phyloP scores from a whole-genome alignment of 2,113 vertebrate species.

The Hippolais icterina region DNA sequence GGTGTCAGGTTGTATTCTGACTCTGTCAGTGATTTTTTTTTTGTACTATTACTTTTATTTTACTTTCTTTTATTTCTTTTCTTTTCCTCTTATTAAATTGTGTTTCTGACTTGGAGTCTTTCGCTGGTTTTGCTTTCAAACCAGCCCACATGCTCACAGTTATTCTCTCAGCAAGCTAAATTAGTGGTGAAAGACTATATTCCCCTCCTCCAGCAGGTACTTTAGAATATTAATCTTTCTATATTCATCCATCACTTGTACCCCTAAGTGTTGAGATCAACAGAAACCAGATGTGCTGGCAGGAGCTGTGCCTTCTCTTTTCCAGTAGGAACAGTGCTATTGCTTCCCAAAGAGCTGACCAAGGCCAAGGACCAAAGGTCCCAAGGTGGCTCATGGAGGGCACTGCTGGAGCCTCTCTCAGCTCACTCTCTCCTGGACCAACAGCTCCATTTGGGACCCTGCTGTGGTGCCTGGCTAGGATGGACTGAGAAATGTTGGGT shows the following conservation, averaged over 20 bases:
- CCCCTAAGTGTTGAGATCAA: background rate
- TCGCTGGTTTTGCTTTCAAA: too few species aligned
- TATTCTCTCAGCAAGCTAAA: background rate
- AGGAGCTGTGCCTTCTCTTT: background rate
- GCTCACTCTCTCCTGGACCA: background rate
- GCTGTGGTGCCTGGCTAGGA: background rate
- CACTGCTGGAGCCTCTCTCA: too few species aligned
- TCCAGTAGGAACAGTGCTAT: too few species aligned
- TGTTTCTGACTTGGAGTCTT: too few species aligned
- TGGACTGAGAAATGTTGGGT: background rate
- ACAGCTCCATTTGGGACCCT: background rate
- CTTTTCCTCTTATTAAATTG: too few species aligned
- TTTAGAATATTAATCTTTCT: background rate
- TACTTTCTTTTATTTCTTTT: too few species aligned
- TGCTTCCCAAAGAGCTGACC: accelerated
- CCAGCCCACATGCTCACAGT: too few species aligned
- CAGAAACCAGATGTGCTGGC: background rate
- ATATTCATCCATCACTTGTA: background rate
- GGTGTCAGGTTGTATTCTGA: too few species aligned
- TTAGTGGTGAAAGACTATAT: background rate
- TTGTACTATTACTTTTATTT: too few species aligned
- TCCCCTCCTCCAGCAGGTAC: background rate
- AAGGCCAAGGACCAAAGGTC: background rate
- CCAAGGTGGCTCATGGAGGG: accelerated
- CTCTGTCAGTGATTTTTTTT: too few species aligned